Conservation (phyloP, 2,113 vertebrate genomes). For the Sinosuthora webbiana region DNA sequence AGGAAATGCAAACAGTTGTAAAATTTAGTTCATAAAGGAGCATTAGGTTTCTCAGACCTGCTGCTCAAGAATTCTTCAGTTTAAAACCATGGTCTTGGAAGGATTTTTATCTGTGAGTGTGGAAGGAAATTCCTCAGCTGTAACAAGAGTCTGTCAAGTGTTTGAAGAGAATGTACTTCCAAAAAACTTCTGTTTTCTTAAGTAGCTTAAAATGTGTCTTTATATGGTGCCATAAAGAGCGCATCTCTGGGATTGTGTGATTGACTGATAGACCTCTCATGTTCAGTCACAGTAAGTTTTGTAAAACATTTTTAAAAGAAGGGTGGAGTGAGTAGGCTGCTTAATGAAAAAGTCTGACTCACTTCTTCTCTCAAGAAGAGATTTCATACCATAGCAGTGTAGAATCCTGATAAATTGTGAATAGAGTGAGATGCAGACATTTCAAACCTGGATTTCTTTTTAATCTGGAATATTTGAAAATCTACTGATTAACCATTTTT, state of each 20-base stretch:
- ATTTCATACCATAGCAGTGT: neutral
- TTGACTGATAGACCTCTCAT: neutral
- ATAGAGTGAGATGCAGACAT: neutral
- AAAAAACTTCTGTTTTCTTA: neutral
- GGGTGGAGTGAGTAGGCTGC: neutral
- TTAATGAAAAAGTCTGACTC: constrained; percentile 22
- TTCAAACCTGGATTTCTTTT: neutral
- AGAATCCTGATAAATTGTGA: neutral
- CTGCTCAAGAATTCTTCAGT: neutral
- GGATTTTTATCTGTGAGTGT: neutral
- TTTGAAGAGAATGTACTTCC: neutral
- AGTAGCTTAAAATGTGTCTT: neutral
- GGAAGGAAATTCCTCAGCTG: neutral
- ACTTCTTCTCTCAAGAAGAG: neutral
- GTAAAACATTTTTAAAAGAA: neutral
- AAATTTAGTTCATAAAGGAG: neutral
- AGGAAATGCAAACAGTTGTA: neutral
- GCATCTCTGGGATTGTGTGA: neutral
- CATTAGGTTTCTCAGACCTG: neutral
- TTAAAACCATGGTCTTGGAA: neutral
- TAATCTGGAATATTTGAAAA: neutral
- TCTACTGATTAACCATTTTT: neutral
- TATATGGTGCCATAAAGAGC: neutral
- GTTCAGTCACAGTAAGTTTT: neutral
- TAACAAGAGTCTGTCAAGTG: neutral